These are phyloP conservation scores for Stenolophus ochropezus DNA, from an alignment of 2,888 invertebrate species.

Conservation along the genomic window DNA sequence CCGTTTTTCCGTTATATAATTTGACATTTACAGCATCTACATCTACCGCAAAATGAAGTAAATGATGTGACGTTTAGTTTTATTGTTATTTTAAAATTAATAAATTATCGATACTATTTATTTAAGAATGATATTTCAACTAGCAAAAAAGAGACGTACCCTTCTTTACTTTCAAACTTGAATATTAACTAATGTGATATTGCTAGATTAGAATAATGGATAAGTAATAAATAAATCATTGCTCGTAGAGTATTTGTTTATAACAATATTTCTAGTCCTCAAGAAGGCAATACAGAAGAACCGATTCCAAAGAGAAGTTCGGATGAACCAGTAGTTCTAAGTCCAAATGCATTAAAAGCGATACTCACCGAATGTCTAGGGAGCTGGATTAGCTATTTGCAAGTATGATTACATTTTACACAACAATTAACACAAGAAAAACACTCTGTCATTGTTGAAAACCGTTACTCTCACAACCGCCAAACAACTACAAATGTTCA, in stretches of 20 bases:
- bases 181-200: constrained; percentile 39
- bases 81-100: constrained; percentile 58
- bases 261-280: constrained; percentile 39
- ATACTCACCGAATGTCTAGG: constrained; percentile 72
- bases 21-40: constrained; percentile 48
- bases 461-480: not conserved
- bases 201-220: constrained; percentile 36
- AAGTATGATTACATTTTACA: constrained; percentile 65
- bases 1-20: not conserved
- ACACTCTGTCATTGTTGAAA: not conserved
- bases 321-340: constrained; percentile 69
- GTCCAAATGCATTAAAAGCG: constrained; percentile 72
- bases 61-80: constrained; percentile 53
- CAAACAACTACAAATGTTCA: not conserved
- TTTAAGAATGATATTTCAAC: constrained; percentile 43
- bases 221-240: constrained; percentile 28
- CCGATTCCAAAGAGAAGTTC: constrained; percentile 62
- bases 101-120: constrained; percentile 16
- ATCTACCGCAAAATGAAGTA: constrained; percentile 40
- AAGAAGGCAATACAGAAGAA: constrained; percentile 62
- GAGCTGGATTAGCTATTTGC: constrained; percentile 73
- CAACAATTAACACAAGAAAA: not conserved
- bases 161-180: constrained; percentile 23
- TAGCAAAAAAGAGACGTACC: not conserved
- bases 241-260: not conserved